Conservation (phyloP, 2,888 invertebrate genomes). For the Melikaiella ostensackeni region DNA sequence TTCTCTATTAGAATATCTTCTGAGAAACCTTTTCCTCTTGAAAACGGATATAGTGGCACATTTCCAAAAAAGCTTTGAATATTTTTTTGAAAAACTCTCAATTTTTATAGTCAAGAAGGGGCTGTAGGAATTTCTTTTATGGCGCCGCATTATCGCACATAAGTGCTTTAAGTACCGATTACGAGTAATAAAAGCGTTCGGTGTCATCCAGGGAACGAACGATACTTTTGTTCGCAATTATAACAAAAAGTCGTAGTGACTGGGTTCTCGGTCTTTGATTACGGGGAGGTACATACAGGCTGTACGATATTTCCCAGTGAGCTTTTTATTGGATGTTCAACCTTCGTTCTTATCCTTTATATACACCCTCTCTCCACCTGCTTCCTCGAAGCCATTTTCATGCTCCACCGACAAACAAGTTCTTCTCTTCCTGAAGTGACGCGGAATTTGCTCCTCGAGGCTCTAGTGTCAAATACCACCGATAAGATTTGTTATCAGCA, state of each 20-base stretch:
- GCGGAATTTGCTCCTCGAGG: constrained; percentile 3
- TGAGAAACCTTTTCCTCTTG: not conserved
- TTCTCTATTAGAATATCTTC: not conserved
- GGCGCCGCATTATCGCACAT: constrained; percentile 69
- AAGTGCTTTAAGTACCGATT: constrained; percentile 68
- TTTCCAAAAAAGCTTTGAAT: not conserved
- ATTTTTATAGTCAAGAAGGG: constrained; percentile 31
- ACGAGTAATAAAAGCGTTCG: constrained; percentile 74
- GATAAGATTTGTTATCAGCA: constrained; percentile 34
- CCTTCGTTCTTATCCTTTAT: constrained; percentile 45
- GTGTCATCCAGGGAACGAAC: constrained; percentile 70
- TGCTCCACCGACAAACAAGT: constrained; percentile 56
- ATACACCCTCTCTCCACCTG: constrained; percentile 45
- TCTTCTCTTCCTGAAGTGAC: constrained; percentile 46
- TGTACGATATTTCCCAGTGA: constrained; percentile 58
- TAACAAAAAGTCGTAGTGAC: constrained; percentile 58
- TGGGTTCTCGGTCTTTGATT: constrained; percentile 59
- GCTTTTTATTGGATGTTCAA: constrained; percentile 54
- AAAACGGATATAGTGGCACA: not conserved
- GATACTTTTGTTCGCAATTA: constrained; percentile 62
- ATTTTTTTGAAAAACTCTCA: not conserved
- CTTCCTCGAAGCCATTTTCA: constrained; percentile 69
- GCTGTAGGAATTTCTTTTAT: constrained; percentile 70
- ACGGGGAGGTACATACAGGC: constrained; percentile 53
- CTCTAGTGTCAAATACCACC: constrained; percentile 24